phyloP scores from a whole-genome alignment of 2,797 vertebrate species.

The Lagorchestes hirsutus region DNA sequence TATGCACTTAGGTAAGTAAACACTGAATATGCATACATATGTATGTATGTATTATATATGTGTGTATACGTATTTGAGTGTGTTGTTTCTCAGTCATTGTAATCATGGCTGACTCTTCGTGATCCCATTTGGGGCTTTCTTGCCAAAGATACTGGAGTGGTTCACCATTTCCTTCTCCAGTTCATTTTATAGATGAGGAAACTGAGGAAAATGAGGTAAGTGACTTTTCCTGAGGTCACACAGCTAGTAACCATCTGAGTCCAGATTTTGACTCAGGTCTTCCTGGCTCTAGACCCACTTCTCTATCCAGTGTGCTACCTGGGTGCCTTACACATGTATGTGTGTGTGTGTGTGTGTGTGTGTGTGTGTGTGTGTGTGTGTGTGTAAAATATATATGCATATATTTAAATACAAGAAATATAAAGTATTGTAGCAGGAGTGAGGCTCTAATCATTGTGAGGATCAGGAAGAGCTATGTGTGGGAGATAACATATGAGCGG shows the following conservation, averaged over 20 bases:
- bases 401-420: background rate
- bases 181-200: background rate
- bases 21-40: too few species aligned
- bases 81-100: background rate
- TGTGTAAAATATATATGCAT: too few species aligned
- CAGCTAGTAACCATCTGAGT: background rate
- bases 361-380: accelerated
- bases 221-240: background rate
- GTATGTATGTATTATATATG: background rate
- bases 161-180: background rate
- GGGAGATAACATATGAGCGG: background rate
- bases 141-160: background rate
- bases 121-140: background rate
- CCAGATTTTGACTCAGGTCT: background rate
- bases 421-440: background rate
- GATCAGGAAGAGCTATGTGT: background rate
- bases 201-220: background rate
- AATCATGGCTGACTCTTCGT: background rate
- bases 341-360: background rate
- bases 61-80: too few species aligned
- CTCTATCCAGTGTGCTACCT: background rate
- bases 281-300: background rate
- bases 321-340: background rate
- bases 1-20: background rate
- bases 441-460: background rate